A percentile compares a stretch with the other conserved stretches of the same genome.
phyloP scores from a whole-genome alignment of 1,140 invertebrate species.

The Pinna nobilis region DNA sequence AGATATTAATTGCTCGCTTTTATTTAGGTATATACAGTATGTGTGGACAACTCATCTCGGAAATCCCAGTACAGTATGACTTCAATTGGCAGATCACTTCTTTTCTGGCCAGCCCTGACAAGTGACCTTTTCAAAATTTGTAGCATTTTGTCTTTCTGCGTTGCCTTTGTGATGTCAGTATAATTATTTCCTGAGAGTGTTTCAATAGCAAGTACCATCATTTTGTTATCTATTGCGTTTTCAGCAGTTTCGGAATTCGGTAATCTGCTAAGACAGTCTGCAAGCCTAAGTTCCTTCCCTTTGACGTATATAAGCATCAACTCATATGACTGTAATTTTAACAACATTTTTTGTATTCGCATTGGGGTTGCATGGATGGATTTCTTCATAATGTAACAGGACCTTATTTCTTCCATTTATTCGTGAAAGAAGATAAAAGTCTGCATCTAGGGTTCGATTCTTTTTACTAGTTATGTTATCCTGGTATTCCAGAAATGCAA shows the following conservation, averaged over 20 bases:
- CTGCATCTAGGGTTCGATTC: too few species aligned
- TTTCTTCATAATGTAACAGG: slow-evolving; percentile 62
- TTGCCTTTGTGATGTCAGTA: slow-evolving; percentile 3
- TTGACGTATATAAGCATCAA: slow-evolving; percentile 41
- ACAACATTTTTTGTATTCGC: slow-evolving; percentile 58
- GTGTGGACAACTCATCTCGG: slow-evolving; percentile 63
- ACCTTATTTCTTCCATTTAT: too few species aligned
- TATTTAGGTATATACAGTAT: too few species aligned
- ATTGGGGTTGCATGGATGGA: slow-evolving; percentile 39
- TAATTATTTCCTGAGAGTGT: slow-evolving; percentile 11
- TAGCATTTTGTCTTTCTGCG: neutral
- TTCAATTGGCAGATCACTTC: slow-evolving; percentile 1
- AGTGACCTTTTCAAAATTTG: slow-evolving; percentile 25
- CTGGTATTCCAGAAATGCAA: too few species aligned
- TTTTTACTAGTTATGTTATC: too few species aligned
- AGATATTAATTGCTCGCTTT: too few species aligned
- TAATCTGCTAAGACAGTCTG: slow-evolving; percentile 47
- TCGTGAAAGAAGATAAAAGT: too few species aligned
- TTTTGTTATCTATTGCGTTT: slow-evolving; percentile 5
- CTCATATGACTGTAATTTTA: slow-evolving; percentile 52
- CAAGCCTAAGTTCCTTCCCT: slow-evolving; percentile 48
- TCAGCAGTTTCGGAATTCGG: slow-evolving; percentile 2
- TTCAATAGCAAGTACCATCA: slow-evolving; percentile 19
- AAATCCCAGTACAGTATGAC: slow-evolving; percentile 62
- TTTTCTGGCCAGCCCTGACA: slow-evolving; percentile 26